Evolutionary conservation across 2,888 invertebrate genomes (phyloP).

Genomic region (Cephonodes hylas): DNA sequence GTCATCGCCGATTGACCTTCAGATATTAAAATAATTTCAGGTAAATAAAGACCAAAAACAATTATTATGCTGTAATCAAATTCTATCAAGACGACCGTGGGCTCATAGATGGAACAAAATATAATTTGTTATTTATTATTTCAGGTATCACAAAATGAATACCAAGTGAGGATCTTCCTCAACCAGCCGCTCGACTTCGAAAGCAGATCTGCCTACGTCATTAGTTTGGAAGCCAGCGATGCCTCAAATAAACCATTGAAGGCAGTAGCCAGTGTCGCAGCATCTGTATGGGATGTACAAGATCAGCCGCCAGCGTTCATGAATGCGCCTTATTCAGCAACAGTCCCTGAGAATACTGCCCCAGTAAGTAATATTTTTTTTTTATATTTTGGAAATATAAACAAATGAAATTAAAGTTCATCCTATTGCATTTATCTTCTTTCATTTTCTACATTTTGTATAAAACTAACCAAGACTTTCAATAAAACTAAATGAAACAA

Average conservation of each 20-base stretch:
- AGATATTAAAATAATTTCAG: no score
- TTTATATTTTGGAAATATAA: no score
- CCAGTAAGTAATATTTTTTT: slow-evolving; percentile 68
- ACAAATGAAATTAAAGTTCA: no score
- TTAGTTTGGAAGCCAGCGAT: slow-evolving; percentile 85
- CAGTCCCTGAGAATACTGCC: slow-evolving; percentile 87
- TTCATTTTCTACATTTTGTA: not conserved
- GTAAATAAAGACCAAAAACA: no score
- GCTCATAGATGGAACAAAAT: no score
- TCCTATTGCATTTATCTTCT: no score
- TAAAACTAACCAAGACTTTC: no score
- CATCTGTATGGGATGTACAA: slow-evolving; percentile 88
- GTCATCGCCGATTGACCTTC: no score
- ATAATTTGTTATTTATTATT: no score
- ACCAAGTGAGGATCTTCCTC: slow-evolving; percentile 85
- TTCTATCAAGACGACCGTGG: no score
- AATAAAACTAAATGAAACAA: no score
- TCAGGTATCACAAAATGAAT: slow-evolving; percentile 85
- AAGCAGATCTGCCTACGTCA: slow-evolving; percentile 85
- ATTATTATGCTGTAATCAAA: no score
- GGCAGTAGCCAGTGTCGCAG: slow-evolving; percentile 87
- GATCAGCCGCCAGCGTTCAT: slow-evolving; percentile 91
- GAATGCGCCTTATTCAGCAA: slow-evolving; percentile 90
- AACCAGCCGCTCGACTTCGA: slow-evolving; percentile 88
- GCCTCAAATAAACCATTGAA: slow-evolving; percentile 83